Evolutionary conservation across 2,113 vertebrate species (phyloP).

Genomic region (Platanista minor): DNA sequence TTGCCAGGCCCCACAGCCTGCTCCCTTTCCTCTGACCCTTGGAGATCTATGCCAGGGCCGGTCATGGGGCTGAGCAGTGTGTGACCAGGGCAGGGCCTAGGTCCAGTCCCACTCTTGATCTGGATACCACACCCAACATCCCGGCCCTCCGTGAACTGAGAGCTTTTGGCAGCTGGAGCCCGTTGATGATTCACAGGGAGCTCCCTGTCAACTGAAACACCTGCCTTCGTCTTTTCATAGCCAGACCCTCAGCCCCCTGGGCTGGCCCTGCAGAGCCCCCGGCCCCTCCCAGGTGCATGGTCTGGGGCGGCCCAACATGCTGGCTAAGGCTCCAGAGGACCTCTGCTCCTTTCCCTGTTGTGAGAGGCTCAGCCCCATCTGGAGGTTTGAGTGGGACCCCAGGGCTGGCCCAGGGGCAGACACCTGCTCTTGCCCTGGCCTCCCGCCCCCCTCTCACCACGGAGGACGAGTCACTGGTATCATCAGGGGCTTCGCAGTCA

Average conservation of each 20-base stretch:
- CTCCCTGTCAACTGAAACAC: not conserved
- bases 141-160: not conserved
- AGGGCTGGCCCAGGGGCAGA: not conserved
- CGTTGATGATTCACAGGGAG: fast-evolving
- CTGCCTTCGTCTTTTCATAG: not conserved
- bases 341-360: not conserved
- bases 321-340: not conserved
- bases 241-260: not conserved
- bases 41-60: not conserved
- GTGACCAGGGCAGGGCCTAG: not conserved
- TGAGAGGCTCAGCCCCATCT: not conserved
- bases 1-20: not conserved
- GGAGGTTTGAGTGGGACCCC: not conserved
- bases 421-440: not conserved
- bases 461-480: conserved; percentile 57
- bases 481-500: conserved; percentile 40
- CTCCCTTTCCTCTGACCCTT: not conserved
- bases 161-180: not conserved
- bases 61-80: not conserved
- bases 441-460: conserved; percentile 73
- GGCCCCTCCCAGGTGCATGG: not conserved
- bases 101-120: not conserved
- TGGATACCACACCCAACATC: not conserved
- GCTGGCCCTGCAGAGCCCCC: not conserved
- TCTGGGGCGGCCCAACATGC: not conserved